Conservation (phyloP, 2,113 vertebrate species). For the Acrocephalus arundinaceus region DNA sequence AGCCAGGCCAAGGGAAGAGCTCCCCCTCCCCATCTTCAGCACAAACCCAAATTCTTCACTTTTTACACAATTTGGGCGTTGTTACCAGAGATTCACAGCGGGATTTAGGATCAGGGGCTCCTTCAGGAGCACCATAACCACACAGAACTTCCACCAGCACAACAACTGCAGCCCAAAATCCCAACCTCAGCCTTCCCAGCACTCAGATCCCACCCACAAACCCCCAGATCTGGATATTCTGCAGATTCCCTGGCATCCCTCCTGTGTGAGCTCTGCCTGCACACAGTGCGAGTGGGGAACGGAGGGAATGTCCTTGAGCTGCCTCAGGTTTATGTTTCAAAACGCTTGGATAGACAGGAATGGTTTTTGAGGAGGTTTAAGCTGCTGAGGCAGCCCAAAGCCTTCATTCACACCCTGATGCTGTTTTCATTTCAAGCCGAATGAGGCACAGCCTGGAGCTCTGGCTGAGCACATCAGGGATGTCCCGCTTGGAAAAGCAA, state of each 20-base stretch:
- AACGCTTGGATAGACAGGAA: too few relatives aligned
- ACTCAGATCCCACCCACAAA: slow-evolving; percentile 77
- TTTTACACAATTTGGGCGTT: fast-evolving
- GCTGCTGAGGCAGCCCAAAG: not conserved
- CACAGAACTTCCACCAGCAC: slow-evolving; percentile 32
- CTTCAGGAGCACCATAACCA: not conserved
- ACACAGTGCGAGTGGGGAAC: not conserved
- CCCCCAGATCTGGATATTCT: slow-evolving; percentile 54
- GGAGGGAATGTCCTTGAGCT: not conserved
- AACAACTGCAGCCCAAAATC: not conserved
- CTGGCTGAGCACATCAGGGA: not conserved
- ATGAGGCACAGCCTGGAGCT: not conserved
- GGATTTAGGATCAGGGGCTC: not conserved
- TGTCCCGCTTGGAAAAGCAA: not conserved
- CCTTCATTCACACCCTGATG: not conserved
- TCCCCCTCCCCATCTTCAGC: not conserved
- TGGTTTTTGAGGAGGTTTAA: not conserved
- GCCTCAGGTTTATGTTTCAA: not conserved
- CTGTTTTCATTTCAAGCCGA: not conserved
- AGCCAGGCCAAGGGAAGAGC: not conserved
- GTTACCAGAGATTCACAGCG: not conserved
- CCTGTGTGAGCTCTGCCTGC: not conserved
- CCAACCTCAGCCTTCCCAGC: slow-evolving; percentile 58
- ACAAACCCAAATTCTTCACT: not conserved
- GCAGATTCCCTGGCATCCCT: not conserved